Base-by-base conservation (phyloP, 2,797 vertebrate species). In the Meriones psammophilus region DNA sequence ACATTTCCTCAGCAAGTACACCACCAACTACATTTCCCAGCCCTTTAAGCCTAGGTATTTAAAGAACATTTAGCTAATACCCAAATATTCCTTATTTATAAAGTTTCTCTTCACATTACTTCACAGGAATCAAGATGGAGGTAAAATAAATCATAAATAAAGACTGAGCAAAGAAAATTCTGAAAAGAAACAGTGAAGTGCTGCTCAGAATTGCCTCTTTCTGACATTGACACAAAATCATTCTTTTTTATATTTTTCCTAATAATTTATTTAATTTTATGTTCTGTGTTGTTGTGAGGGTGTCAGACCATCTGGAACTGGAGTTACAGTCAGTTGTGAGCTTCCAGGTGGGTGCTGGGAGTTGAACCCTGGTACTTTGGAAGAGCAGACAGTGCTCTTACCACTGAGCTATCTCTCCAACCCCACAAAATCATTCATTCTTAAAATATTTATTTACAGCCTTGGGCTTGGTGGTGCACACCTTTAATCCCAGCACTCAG, bases 1-100 rank as follows among this genome's bases (percentile, higher is more conserved):
- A 42, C 12, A 42, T 5, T 2, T 7, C 39, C 39, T 74, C 12
- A 74, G 22, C 73, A 28, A 76, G 39, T 24, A 14, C 73, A 15
- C 73, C 12, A 15, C 42, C 24, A 46, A 76, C 39, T 26, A 5
- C 36, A 24, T 46, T 74, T 5, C 39, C 24, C 73, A 76, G 73
- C 39, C 5, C 73, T 76, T 76, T 46, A 46, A 46, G 17, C 73
- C 66, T 9, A 88, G 33, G 54, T 42, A 91, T 84, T 96, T 94
- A 68, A 96, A 87, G 13, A 89, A 79, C 15, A 30, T 24, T 64
- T 89, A 84, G 56, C 46, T 89, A 79, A 90, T 90, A 80, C n/a
- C 14, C 66, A 94, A 71, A 88, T 88, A 79, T 74, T 74, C 39
- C 50, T 50, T 50, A 50, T 50, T 50, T 90, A 18, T 76, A 89